Base-by-base conservation (phyloP, 2,888 invertebrate species). In the Drosophila pseudotakahashii region DNA sequence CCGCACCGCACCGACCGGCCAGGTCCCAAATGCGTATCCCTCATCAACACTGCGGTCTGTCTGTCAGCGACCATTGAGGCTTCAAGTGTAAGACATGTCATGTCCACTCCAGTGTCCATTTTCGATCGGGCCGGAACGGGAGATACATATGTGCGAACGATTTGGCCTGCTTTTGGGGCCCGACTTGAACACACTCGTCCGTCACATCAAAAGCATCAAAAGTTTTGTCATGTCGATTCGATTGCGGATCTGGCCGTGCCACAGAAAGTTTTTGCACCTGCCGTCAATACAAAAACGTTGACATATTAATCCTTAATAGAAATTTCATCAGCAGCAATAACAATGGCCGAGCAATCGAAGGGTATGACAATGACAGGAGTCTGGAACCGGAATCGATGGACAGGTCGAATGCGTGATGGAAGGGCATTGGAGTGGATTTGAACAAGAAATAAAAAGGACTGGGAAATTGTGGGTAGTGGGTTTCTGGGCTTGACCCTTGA, bases 261-360 rank as follows among this genome's bases (percentile, higher is more conserved):
- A 66, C 62, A 59, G 34, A 84, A 82, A 82, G 68, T 86, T 84
- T 86, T 77, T 62, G 71, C 88, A 88, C 88, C 84, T 84, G 84
- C 76, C 73, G 62, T 51, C 61, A 80, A 78, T 75, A 76, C 73
- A 63, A 73, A 70, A 70, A 74, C 73, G 71, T 75, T 83, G 89
- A 81, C 89, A 89, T 88, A 86, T 88, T 85, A 85, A 85, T 85
- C 85, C 89, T 67, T 76, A 85, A 85, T 89, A 87, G 79, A 84
- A 85, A 79, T 87, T 87, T 81, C 78, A 87, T 75, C 89, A 73
- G 47, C 78, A 62, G 59, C 82, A 52, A 42, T 75, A 71, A 58
- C 76, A 62, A 62, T 55, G 57, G 58, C 55, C 52, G 13, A 50
- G 45, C 50, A 73, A 57, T 68, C 47, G 69, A 63, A 54, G 23